Conservation (phyloP, 2,113 vertebrate genomes). For the Osmerus mordax region DNA sequence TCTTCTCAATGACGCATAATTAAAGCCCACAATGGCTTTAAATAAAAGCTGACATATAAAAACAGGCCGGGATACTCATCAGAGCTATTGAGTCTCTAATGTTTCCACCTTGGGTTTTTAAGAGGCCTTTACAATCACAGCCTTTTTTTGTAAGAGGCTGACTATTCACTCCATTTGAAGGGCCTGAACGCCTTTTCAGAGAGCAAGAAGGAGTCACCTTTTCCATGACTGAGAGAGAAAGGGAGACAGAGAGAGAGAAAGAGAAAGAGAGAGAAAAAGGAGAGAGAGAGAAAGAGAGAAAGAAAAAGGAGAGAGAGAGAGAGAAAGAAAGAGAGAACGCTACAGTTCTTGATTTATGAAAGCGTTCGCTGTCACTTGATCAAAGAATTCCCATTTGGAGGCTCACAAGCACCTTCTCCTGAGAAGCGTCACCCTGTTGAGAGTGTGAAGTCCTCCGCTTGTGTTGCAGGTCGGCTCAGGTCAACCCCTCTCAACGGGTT, state of each 20-base stretch:
- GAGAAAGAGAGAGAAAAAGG: background rate
- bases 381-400: background rate
- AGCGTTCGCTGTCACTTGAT: too few relatives aligned
- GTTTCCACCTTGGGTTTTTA: conserved; percentile 16
- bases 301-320: too few relatives aligned
- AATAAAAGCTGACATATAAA: conserved; percentile 19
- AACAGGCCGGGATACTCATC: conserved; percentile 21
- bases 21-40: conserved; percentile 26
- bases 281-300: too few relatives aligned
- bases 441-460: too few relatives aligned
- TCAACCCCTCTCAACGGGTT: too few relatives aligned
- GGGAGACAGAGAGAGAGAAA: too few relatives aligned
- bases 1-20: conserved; percentile 28
- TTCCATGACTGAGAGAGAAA: background rate
- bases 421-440: too few relatives aligned
- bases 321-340: too few relatives aligned
- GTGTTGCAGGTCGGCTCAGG: too few relatives aligned
- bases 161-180: conserved; percentile 5
- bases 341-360: too few relatives aligned
- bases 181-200: background rate
- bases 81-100: conserved; percentile 15
- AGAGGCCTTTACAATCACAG: conserved; percentile 9
- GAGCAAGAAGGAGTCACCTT: conserved; percentile 5
- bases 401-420: too few relatives aligned
- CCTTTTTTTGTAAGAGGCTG: conserved; percentile 8